Evolutionary conservation across 2,888 invertebrate genomes (phyloP), one percentile per base, ranked within the genome.

Genomic region (Caenorhabditis sp.): DNA sequence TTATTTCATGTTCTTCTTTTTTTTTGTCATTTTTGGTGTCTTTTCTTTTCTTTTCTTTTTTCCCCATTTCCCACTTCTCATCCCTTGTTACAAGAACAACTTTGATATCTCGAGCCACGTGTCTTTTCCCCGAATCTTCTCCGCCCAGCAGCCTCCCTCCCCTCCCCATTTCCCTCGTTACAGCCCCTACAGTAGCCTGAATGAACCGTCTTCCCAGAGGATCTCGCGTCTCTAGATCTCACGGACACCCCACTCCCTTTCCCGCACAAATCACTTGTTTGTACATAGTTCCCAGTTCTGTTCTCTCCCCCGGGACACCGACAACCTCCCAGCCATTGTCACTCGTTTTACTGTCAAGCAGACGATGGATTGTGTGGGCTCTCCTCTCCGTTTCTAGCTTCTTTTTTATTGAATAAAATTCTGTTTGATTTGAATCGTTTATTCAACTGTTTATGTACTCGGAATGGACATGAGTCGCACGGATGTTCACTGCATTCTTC

Each of bases 321-420:
- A 76, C 76, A 67, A 58, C 72, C 62, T 55, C 35, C 64, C 9
- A 40, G 40, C 22, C 61, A 62, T 56, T 61, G 24, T 64, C 64
- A 15, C 58, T 11, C 26, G n/a, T n/a, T n/a, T n/a, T n/a, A n/a
- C n/a, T n/a, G n/a, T n/a, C n/a, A n/a, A n/a, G n/a, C n/a, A 40
- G 44, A 64, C 50, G 50, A 51, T 74, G 58, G 51, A 67, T 60
- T 74, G 67, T 67, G 76, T 76, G 76, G 76, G 76, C 76, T n/a
- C 60, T 40, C 24, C 37, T 71, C 60, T 40, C 24, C 37, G 62
- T 67, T 68, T 67, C 44, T 76, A 76, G 76, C 67, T 26, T 67
- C 58, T 65, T 74, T n/a, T 32, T 76, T 76, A 60, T 76, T 76
- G 76, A 76, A 76, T 76, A 55, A 76, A 76, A 76, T 76, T 76